Conservation (phyloP, 2,113 vertebrate genomes). For the Hyla sarda region DNA sequence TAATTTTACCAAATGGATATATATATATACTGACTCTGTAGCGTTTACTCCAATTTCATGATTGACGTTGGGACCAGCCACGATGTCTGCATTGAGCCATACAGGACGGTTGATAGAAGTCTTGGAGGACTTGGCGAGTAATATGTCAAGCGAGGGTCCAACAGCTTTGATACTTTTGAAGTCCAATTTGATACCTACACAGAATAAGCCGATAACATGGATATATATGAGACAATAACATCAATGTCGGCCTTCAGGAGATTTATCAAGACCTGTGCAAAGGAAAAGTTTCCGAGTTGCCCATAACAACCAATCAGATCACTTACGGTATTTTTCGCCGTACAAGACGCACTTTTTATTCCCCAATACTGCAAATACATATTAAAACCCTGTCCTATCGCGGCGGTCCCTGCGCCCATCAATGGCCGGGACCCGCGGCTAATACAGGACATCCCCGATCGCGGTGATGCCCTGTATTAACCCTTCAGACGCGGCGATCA, state of each 20-base stretch:
- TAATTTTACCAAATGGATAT: background rate
- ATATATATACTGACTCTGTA: slow-evolving; percentile 65
- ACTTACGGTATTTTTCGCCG: too few species aligned
- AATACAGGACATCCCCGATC: too few species aligned
- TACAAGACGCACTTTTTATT: too few species aligned
- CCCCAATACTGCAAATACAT: too few species aligned
- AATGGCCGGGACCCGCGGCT: too few species aligned
- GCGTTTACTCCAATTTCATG: slow-evolving; percentile 72
- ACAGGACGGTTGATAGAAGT: slow-evolving; percentile 71
- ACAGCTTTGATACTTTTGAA: slow-evolving; percentile 75
- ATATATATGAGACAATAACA: background rate
- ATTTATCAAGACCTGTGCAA: too few species aligned
- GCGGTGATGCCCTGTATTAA: too few species aligned
- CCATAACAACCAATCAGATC: too few species aligned
- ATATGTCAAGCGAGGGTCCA: slow-evolving; percentile 71
- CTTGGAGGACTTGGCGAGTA: slow-evolving; percentile 65
- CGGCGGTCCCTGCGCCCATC: too few species aligned
- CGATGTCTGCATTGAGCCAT: slow-evolving; percentile 78
- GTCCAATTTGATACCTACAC: slow-evolving; percentile 80
- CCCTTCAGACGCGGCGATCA: too few species aligned
- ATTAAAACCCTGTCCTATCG: too few species aligned
- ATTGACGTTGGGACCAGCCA: slow-evolving; percentile 79
- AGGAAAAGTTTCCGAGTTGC: too few species aligned
- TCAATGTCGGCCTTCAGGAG: background rate
- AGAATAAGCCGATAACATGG: background rate